phyloP scores from a whole-genome alignment of 2,888 invertebrate genomes.

The Eurois occulta region DNA sequence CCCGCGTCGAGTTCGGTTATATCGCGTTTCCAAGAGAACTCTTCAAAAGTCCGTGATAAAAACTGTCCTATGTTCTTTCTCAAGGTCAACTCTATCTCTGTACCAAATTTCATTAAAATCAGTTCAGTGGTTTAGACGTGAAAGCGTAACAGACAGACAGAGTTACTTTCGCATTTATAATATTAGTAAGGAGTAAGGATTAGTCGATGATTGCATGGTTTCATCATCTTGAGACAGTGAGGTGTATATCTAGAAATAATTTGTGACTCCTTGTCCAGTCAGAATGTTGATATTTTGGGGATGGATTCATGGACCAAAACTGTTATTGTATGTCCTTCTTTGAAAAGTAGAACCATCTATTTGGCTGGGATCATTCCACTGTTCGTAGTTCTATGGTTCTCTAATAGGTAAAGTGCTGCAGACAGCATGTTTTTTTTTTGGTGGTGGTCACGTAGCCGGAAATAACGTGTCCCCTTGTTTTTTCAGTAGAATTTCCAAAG shows the following conservation, averaged over 20 bases:
- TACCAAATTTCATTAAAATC: no score
- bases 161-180: no score
- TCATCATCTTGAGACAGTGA: constrained; percentile 41
- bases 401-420: neutral
- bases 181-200: no score
- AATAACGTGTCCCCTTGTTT: neutral
- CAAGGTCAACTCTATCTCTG: no score
- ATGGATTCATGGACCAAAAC: neutral
- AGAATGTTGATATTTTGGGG: neutral
- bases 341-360: neutral
- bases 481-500: neutral
- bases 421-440: neutral
- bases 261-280: constrained; percentile 57
- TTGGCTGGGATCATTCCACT: neutral
- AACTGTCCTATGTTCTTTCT: no score
- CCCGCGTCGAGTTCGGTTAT: no score
- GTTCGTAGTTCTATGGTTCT: neutral
- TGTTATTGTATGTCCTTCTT: neutral
- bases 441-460: neutral
- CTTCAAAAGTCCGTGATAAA: no score
- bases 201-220: constrained; percentile 70
- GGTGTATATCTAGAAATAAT: constrained; percentile 74
- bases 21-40: no score
- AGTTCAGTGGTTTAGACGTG: no score
- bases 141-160: no score